Base-by-base conservation (phyloP, 2,113 vertebrate genomes). In the Gopherus evgoodei region DNA sequence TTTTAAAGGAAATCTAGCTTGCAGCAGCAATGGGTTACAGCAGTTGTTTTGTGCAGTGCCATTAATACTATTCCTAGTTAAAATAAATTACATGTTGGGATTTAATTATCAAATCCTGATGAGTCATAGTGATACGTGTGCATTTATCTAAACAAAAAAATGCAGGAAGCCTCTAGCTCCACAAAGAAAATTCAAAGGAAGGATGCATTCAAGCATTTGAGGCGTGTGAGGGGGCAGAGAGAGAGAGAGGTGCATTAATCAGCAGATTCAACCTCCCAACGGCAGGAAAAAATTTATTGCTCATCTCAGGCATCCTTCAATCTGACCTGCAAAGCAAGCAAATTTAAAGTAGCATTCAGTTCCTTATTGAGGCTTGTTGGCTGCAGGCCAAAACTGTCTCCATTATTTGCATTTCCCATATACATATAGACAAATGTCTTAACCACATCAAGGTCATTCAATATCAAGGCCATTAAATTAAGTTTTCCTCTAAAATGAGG, bases 321-420 rank as follows among this genome's bases (percentile, higher is more conserved):
- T 96, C 95, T 96, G 94, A 98, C 95, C 95, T 97, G 98, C 94
- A 97, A 97, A 98, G 95, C 96, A 97, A 98, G 97, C 96, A 96
- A 72, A 97, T 98, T 98, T 97, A 94, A 96, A 98, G 96, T 95
- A 96, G 97, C 93, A 84, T 93, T 96, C 93, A 95, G 91, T 81
- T 93, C 86, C 42, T 94, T 11, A 84, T 94, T 31, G 88, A 95
- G 89, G 91, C 86, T 89, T 92, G 81, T 89, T 97, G 98, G 97
- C 97, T 86, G 50, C 6, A 27, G 72, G 97, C 97, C 98, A 98
- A 96, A 95, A 95, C 31, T 81, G 78, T 56, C 95, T 95, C 93
- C 83, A 94, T 93, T 95, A 98, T 99, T 98, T 98, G 95, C 96
- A 98, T 98, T 98, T 98, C 95, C 96, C 90, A 97, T 81, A 96